Percentiles rank a stretch among this genome's conserved stretches.
phyloP scores from a whole-genome alignment of 2,888 invertebrate species.

The Ferdinandea cuprea region DNA sequence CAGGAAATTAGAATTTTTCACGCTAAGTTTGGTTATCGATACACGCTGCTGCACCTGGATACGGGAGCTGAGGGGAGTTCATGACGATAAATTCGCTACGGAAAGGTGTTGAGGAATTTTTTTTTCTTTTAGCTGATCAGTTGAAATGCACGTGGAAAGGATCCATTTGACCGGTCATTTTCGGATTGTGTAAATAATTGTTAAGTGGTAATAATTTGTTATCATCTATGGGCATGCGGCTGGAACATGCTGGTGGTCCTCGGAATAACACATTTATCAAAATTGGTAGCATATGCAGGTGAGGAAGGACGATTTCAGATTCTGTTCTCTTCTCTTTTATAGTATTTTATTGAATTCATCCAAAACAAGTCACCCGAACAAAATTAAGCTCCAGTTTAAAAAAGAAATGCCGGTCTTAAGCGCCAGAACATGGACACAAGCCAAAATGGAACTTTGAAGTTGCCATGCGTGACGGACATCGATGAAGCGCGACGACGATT shows the following conservation, averaged over 20 bases:
- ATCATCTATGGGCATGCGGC: not conserved
- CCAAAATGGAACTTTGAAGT: no score
- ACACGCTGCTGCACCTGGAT: constrained; percentile 34
- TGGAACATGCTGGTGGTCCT: constrained; percentile 19
- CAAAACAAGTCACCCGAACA: no score
- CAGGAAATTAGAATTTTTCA: constrained; percentile 63
- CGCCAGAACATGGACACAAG: no score
- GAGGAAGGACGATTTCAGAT: no score
- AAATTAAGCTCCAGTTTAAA: no score
- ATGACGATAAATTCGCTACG: constrained; percentile 51
- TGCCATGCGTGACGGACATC: no score
- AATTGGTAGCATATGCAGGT: no score
- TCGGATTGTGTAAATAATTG: constrained; percentile 5
- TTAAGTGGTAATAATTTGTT: not conserved
- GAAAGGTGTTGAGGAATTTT: constrained; percentile 29
- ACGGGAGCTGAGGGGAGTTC: constrained; percentile 6
- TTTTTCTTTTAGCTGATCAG: not conserved
- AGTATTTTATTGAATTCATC: no score
- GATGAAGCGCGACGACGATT: no score
- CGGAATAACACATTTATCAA: no score
- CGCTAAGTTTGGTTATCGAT: constrained; percentile 34
- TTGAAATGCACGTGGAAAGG: not conserved
- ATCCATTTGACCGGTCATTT: constrained; percentile 23
- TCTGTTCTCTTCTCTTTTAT: no score
- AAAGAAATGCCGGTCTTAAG: no score